Base-by-base conservation (phyloP, 2,113 vertebrate species). In the Pseudopipra pipra region DNA sequence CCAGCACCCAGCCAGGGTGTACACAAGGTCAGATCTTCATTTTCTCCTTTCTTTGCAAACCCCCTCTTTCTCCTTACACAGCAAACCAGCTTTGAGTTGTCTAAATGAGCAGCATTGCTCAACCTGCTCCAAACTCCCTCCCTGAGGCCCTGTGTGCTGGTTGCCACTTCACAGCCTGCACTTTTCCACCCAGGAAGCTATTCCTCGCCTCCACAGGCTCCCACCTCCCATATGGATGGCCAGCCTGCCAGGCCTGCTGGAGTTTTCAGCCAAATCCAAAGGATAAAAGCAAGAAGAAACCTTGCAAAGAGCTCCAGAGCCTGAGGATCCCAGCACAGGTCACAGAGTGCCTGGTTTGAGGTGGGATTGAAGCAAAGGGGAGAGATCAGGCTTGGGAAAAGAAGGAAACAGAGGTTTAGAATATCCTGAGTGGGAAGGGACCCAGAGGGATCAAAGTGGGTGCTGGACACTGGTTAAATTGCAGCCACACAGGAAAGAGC, bases 101-200 rank as follows among this genome's bases (percentile, higher is more conserved):
- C 92, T 27, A 91, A 97, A 59, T 4, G 12, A 51, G 15, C 63
- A 49, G 79, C 56, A 1, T 92, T 96, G 91, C 93, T 49, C 96
- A 96, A 90, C 63, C 92, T 77, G 87, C 72, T 9, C 86, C 72
- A 47, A 86, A 59, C 30, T 58, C 63, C 58, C 39, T 23, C 6
- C 2, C 12, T 0, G 21, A 27, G 43, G 43, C 74, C 35, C 25
- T 14, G 25, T 1, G 8, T 5, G 7, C 58, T 5, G 0, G 24
- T 59, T 66, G 81, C 63, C 44, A 63, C 31, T 20, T 43, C 87
- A 31, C 73, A 92, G 62, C 39, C 78, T 19, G 74, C 8, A 1
- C 51, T 56, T 51, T 12, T 31, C 54, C 79, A 55, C 63, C 14
- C 54, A 33, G 62, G 63, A 81, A 39, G 7, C 5, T 0, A 1